Evolutionary conservation across 2,888 invertebrate genomes (phyloP).

Genomic region (Netelia fuscicornis): DNA sequence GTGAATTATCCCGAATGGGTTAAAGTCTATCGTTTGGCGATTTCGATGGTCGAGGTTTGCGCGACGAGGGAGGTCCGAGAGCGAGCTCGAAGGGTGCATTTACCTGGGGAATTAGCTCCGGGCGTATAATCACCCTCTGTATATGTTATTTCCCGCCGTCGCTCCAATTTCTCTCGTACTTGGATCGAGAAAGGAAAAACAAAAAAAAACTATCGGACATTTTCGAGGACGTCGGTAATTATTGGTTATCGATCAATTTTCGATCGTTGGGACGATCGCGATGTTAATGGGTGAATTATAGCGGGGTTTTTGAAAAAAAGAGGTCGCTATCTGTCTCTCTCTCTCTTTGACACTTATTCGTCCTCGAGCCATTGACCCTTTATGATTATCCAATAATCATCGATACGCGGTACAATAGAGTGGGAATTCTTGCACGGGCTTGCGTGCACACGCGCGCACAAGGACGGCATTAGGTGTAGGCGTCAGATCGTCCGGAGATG

Average conservation of each 20-base stretch:
- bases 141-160: neutral
- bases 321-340: neutral
- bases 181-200: neutral
- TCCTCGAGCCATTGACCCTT: too few relatives aligned
- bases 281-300: neutral
- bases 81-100: conserved; percentile 4
- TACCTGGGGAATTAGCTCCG: conserved; percentile 18
- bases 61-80: neutral
- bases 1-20: conserved; percentile 45
- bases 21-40: conserved; percentile 65
- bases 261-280: neutral
- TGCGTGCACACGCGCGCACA: neutral
- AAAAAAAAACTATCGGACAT: neutral
- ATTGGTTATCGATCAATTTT: conserved; percentile 24
- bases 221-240: conserved; percentile 14
- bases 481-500: conserved; percentile 33
- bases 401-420: conserved; percentile 38
- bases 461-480: neutral
- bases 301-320: too few relatives aligned
- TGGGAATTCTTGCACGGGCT: conserved; percentile 61
- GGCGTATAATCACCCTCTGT: neutral
- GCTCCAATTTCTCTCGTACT: too few relatives aligned
- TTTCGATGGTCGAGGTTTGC: conserved; percentile 53
- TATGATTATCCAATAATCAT: conserved; percentile 71
- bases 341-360: too few relatives aligned